A percentile compares a stretch with the other conserved stretches of the same genome.
phyloP scores from a whole-genome alignment of 23 tunicate genomes.

The Trididemnum clinides region DNA sequence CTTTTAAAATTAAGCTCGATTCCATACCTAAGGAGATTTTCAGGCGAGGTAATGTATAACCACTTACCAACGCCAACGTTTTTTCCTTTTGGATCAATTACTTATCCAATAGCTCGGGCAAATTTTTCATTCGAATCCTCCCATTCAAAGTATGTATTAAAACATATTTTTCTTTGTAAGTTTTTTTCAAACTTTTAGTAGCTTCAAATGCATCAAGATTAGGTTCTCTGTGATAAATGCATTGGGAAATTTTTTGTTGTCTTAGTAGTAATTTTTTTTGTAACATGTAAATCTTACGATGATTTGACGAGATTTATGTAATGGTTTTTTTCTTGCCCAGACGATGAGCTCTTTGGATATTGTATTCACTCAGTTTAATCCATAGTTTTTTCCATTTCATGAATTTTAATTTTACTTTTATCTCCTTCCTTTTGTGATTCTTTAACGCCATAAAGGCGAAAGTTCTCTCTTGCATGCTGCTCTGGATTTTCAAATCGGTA shows the following conservation, averaged over 20 bases:
- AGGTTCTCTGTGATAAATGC: slow-evolving; percentile 6
- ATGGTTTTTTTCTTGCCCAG: neutral
- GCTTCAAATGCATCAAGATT: neutral
- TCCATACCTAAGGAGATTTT: neutral
- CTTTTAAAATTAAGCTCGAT: neutral
- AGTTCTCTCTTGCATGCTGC: slow-evolving; percentile 8
- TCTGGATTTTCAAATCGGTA: neutral
- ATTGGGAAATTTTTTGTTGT: neutral
- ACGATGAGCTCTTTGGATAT: slow-evolving; percentile 5
- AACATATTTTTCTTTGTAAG: neutral
- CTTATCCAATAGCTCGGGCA: neutral
- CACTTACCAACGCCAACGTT: slow-evolving; percentile 2
- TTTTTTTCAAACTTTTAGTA: neutral
- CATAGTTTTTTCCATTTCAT: neutral
- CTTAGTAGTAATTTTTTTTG: neutral
- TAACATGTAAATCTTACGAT: neutral
- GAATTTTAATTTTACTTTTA: neutral
- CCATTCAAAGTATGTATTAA: neutral
- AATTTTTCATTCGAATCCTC: neutral
- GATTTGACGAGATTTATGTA: neutral
- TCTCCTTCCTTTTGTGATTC: neutral
- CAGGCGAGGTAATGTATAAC: neutral
- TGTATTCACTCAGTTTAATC: neutral
- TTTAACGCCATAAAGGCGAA: neutral
- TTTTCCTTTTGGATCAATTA: neutral